A percentile compares a stretch with the other conserved stretches of the same genome.
phyloP scores from a whole-genome alignment of 1,140 invertebrate genomes.

The Apis laboriosa region DNA sequence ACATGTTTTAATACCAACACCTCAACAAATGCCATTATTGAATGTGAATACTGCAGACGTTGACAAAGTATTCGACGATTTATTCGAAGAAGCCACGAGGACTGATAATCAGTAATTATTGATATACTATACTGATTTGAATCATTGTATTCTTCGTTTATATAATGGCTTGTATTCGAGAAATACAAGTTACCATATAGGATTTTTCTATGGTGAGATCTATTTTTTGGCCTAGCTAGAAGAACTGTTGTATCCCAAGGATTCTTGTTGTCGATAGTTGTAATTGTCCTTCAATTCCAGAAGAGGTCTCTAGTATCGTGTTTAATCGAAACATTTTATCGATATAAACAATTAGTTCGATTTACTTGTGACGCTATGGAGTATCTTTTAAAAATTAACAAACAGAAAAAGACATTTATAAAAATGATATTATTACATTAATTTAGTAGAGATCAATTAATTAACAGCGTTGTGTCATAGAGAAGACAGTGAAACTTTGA shows the following conservation, averaged over 20 bases:
- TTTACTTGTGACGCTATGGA: neutral
- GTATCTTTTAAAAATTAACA: neutral
- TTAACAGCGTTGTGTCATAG: neutral
- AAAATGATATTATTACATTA: neutral
- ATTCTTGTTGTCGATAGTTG: neutral
- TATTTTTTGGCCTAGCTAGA: neutral
- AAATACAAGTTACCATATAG: neutral
- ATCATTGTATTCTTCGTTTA: neutral
- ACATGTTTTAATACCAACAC: constrained; percentile 35
- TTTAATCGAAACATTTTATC: neutral
- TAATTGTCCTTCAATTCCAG: neutral
- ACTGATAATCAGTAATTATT: constrained; percentile 66
- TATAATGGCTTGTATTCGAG: neutral
- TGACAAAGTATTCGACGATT: constrained; percentile 88
- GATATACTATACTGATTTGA: neutral
- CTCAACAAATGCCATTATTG: constrained; percentile 28
- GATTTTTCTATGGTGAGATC: neutral
- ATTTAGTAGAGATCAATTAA: neutral
- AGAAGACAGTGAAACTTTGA: neutral
- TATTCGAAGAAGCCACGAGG: constrained; percentile 82
- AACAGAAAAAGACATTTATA: neutral
- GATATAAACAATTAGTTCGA: neutral
- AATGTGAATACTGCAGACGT: constrained; percentile 84
- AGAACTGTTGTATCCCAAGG: neutral
- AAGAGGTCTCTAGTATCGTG: neutral